Conservation (phyloP, 2,888 invertebrate genomes). For the Patella caerulea region DNA sequence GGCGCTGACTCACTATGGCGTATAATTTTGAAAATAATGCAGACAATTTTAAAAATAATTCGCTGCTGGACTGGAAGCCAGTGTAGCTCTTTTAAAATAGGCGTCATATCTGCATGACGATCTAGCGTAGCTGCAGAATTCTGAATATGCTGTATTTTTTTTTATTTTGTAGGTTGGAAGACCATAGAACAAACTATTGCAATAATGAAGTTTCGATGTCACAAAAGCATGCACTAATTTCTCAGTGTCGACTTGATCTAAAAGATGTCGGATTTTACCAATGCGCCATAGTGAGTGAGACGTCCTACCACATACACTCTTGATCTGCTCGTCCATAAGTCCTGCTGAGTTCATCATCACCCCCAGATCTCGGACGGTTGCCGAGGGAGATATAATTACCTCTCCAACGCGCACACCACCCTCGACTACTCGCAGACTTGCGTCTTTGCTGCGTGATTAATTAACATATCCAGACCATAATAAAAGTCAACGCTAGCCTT, state of each 20-base stretch:
- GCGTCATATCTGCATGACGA: neutral
- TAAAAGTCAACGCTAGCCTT: too few relatives aligned
- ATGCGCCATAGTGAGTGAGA: neutral
- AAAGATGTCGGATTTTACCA: neutral
- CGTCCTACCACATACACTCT: neutral
- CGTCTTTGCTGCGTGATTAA: too few relatives aligned
- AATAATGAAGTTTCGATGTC: too few relatives aligned
- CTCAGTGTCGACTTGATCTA: too few relatives aligned
- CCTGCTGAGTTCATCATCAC: neutral
- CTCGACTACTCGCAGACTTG: too few relatives aligned
- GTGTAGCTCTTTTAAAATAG: slow-evolving; percentile 10
- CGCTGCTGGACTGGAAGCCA: slow-evolving; percentile 14
- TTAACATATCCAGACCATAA: too few relatives aligned
- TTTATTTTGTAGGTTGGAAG: neutral
- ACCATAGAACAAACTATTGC: too few relatives aligned
- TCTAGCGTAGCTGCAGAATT: slow-evolving; percentile 13
- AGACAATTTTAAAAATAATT: slow-evolving; percentile 10
- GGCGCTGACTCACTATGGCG: neutral
- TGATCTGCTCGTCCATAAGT: slow-evolving; percentile 1
- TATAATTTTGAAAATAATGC: slow-evolving; percentile 2
- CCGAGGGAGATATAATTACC: neutral
- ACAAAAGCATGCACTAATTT: too few relatives aligned
- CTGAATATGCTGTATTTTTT: slow-evolving; percentile 1
- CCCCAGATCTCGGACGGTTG: neutral
- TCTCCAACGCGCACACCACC: too few relatives aligned